Evolutionary conservation across 2,113 vertebrate genomes (phyloP).

Genomic region (Trichomycterus rosablanca): DNA sequence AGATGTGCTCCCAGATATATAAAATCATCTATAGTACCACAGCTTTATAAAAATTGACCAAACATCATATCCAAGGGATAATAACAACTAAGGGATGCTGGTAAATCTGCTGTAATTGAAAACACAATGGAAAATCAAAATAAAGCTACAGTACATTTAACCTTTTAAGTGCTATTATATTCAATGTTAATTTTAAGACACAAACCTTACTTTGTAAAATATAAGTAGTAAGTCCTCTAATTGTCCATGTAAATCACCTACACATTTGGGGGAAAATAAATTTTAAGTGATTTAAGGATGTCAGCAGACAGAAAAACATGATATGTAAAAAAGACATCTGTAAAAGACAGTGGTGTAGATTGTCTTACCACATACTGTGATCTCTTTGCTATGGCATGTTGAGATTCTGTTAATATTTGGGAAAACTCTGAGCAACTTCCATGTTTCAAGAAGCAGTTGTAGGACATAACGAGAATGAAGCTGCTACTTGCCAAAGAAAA

Average conservation of each 20-base stretch:
- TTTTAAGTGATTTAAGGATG: neutral
- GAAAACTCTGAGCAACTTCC: constrained; percentile 76
- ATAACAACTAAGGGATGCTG: too few relatives aligned
- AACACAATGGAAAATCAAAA: too few relatives aligned
- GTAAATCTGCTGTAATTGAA: too few relatives aligned
- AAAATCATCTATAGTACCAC: too few relatives aligned
- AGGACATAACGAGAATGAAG: constrained; percentile 89
- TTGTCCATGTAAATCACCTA: constrained; percentile 91
- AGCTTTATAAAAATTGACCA: too few relatives aligned
- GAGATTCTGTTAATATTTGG: constrained; percentile 87
- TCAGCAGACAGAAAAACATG: neutral
- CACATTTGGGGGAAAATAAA: too few relatives aligned
- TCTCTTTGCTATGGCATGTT: constrained; percentile 88
- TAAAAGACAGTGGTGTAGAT: neutral
- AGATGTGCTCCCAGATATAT: too few relatives aligned
- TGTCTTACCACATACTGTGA: constrained; percentile 85
- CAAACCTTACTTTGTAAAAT: constrained; percentile 76
- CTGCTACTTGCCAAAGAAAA: constrained; percentile 76
- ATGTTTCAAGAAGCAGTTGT: constrained; percentile 83
- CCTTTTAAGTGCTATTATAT: too few relatives aligned
- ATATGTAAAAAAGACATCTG: neutral
- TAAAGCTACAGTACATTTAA: too few relatives aligned
- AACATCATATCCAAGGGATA: too few relatives aligned
- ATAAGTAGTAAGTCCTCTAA: constrained; percentile 84
- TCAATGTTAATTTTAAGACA: too few relatives aligned